Base-by-base conservation (phyloP, 2,113 vertebrate genomes). In the Smithornis capensis region DNA sequence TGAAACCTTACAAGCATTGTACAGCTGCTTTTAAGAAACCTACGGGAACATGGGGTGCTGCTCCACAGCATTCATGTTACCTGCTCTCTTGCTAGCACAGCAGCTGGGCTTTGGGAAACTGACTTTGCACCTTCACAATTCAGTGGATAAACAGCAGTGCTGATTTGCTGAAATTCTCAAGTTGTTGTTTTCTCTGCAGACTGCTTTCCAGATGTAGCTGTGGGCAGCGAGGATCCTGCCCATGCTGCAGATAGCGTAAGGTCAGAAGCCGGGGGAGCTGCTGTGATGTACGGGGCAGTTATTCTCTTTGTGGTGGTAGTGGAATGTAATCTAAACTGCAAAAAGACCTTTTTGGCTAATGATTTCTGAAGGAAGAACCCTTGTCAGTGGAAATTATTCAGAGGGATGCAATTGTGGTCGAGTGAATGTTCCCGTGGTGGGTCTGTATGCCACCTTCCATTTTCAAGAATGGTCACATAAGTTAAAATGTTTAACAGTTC, bases 41-140 rank as follows among this genome's bases (percentile, higher is more conserved):
- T 45, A 2, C 1, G 25, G 42, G 29, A 85, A 22, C 0, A 0
- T 5, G 53, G 28, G 37, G 31, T 0, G 0, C 29, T 0, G 0
- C 64, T 80, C 55, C 2, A 3, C 83, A 71, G 53, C 0, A 0
- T 27, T 84, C 2, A 0, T 11, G 16, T 40, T 81, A 60, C 28
- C 5, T 53, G 35, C 65, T 60, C 0, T 0, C 49, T 64, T 9
- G 44, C n/a, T n/a, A 87, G 56, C 44, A 57, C 0, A 1, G 75
- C 57, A 57, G 38, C 1, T 3, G 44, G 73, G 18, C 74, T 57
- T 31, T 68, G 53, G 25, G 57, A 45, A 62, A 68, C 47, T 74
- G 75, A 21, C 38, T 90, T 78, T 76, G n/a, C 53, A 25, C 28
- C 3, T 47, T 49, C 74, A 15, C 40, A 62, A 3, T 69, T 91